Conservation (phyloP, 2,888 invertebrate species). For the Azorinus chamasolen region DNA sequence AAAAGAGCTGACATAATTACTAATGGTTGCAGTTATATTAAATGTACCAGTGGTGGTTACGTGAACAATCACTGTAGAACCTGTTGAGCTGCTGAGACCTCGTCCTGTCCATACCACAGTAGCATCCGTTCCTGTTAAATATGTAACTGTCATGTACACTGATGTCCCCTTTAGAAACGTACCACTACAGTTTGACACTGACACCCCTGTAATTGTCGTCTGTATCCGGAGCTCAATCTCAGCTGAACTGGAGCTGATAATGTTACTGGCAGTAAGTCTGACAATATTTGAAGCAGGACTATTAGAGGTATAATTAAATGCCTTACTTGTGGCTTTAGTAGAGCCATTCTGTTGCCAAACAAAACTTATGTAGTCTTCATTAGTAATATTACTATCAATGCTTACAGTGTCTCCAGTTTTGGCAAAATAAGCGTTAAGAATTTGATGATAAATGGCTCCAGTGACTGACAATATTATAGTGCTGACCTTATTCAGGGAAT, state of each 20-base stretch:
- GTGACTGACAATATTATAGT: slow-evolving; percentile 29
- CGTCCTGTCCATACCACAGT: slow-evolving; percentile 54
- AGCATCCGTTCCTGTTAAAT: slow-evolving; percentile 63
- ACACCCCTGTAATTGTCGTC: slow-evolving; percentile 55
- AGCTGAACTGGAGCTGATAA: slow-evolving; percentile 42
- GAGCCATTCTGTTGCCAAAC: slow-evolving; percentile 29
- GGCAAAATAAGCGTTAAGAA: slow-evolving; percentile 19
- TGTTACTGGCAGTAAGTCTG: slow-evolving; percentile 57
- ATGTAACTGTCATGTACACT: slow-evolving; percentile 47
- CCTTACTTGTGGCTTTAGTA: background rate
- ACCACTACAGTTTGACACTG: slow-evolving; percentile 49
- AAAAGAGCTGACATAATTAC: slow-evolving; percentile 61
- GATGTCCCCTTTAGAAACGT: slow-evolving; percentile 43
- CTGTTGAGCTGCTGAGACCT: slow-evolving; percentile 12
- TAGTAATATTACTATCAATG: slow-evolving; percentile 22
- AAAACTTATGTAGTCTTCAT: slow-evolving; percentile 27
- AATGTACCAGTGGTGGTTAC: slow-evolving; percentile 59
- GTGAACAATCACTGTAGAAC: slow-evolving; percentile 30
- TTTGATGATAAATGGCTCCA: slow-evolving; percentile 14
- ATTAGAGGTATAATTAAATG: slow-evolving; percentile 20
- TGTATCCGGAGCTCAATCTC: slow-evolving; percentile 48
- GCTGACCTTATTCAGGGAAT: slow-evolving; percentile 51
- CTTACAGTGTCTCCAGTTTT: slow-evolving; percentile 27
- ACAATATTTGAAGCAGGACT: slow-evolving; percentile 52
- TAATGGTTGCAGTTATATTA: slow-evolving; percentile 60